These are phyloP conservation scores for Peromyscus eremicus DNA, from an alignment of 2,797 vertebrate species.

Conservation along the genomic window DNA sequence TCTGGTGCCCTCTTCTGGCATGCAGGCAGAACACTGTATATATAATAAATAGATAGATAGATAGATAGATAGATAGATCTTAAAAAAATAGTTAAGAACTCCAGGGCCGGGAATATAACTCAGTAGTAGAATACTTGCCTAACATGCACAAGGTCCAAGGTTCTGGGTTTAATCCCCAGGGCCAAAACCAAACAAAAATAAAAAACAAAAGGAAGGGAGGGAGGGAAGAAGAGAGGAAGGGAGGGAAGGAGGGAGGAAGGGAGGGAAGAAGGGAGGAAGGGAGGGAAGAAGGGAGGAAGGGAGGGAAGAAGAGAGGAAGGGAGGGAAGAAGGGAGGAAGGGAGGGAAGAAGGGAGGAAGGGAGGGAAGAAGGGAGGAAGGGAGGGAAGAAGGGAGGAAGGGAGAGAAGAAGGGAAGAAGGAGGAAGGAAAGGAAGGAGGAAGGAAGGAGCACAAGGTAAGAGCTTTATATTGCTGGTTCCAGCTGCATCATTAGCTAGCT, in stretches of 20 bases:
- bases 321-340: accelerated
- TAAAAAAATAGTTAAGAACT: background rate
- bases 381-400: accelerated
- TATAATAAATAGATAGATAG: too few relatives aligned
- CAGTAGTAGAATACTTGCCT: background rate
- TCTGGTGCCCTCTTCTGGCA: too few relatives aligned
- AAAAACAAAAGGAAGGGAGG: background rate
- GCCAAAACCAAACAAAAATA: background rate
- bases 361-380: background rate
- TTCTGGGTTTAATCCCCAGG: background rate
- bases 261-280: background rate
- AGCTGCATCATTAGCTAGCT: background rate
- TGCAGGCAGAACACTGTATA: too few relatives aligned
- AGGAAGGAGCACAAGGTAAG: background rate
- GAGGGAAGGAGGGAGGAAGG: background rate
- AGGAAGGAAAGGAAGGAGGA: accelerated
- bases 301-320: background rate
- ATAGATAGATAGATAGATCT: too few relatives aligned
- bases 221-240: accelerated
- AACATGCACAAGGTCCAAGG: background rate
- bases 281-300: background rate
- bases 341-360: background rate
- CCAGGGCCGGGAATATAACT: background rate
- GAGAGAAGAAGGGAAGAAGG: accelerated
- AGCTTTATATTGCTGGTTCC: background rate